Conservation (phyloP, 2,888 invertebrate genomes). For the Nipponacmea schrenckii region DNA sequence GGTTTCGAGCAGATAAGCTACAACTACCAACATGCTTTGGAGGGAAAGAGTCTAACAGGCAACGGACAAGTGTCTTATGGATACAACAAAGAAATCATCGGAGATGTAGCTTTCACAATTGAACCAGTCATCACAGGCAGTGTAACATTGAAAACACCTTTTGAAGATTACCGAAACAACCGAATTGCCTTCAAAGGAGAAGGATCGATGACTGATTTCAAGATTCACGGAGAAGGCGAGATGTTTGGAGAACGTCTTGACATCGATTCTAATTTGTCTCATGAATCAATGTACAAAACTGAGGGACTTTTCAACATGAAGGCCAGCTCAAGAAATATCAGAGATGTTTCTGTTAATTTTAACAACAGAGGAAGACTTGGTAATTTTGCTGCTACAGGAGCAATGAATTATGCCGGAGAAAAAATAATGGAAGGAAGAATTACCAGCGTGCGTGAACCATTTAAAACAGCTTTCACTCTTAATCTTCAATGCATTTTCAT, state of each 20-base stretch:
- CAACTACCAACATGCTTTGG: neutral
- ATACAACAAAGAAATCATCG: neutral
- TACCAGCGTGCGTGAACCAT: neutral
- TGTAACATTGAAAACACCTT: neutral
- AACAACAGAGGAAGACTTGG: slow-evolving; percentile 30
- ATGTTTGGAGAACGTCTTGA: neutral
- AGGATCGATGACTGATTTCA: neutral
- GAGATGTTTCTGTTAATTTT: neutral
- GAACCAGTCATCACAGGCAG: neutral
- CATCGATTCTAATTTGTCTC: neutral
- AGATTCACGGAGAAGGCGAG: neutral
- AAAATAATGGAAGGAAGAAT: slow-evolving; percentile 33
- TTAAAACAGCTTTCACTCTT: neutral
- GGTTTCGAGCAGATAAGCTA: slow-evolving; percentile 14
- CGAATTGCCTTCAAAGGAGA: neutral
- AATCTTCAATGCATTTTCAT: neutral
- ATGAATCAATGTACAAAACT: neutral
- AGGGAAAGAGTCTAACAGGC: neutral
- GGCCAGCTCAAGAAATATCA: neutral
- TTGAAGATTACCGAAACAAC: neutral
- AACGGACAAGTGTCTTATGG: neutral
- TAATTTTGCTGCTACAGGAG: slow-evolving; percentile 36
- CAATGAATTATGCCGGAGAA: slow-evolving; percentile 32
- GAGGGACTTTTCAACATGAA: neutral
- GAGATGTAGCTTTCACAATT: neutral